A percentile compares a stretch with the other conserved stretches of the same genome.
These are phyloP conservation scores for Daboia siamensis DNA, from an alignment of 2,113 vertebrate genomes.

Conservation along the genomic window DNA sequence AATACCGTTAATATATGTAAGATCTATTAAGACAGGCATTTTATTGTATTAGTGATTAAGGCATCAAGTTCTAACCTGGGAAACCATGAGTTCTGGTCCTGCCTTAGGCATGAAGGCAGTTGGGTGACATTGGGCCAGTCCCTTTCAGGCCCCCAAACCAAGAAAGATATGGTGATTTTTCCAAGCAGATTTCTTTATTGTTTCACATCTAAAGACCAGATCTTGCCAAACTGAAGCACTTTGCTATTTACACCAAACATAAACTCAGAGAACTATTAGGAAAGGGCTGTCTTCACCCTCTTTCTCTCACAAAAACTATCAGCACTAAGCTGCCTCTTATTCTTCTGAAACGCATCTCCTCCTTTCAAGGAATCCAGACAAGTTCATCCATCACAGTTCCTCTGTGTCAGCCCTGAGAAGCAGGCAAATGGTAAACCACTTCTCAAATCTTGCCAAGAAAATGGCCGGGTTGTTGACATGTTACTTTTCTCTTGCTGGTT, in stretches of 20 bases:
- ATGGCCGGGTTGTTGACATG: not conserved
- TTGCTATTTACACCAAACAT: not conserved
- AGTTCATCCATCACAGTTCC: not conserved
- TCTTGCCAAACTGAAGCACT: not conserved
- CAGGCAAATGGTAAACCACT: not conserved
- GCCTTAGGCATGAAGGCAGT: not conserved
- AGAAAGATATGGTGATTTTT: not conserved
- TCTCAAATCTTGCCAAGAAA: not conserved
- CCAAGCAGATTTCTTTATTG: not conserved
- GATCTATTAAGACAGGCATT: not conserved
- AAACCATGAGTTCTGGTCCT: not conserved
- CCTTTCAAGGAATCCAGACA: not conserved
- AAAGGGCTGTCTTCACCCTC: not conserved
- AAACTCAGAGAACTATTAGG: not conserved
- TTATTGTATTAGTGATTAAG: not conserved
- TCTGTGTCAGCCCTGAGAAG: not conserved
- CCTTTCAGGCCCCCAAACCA: not conserved
- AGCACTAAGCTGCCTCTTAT: not conserved
- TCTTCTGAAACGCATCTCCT: not conserved
- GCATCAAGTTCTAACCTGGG: not conserved
- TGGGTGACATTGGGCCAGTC: not conserved
- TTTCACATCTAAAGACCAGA: not conserved
- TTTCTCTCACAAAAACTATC: not conserved
- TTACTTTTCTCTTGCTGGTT: not conserved
- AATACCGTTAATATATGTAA: not conserved